A percentile compares a stretch with the other conserved stretches of the same genome.
These are phyloP conservation scores for Hymenochirus boettgeri DNA, from an alignment of 2,113 vertebrate species.

Conservation along the genomic window DNA sequence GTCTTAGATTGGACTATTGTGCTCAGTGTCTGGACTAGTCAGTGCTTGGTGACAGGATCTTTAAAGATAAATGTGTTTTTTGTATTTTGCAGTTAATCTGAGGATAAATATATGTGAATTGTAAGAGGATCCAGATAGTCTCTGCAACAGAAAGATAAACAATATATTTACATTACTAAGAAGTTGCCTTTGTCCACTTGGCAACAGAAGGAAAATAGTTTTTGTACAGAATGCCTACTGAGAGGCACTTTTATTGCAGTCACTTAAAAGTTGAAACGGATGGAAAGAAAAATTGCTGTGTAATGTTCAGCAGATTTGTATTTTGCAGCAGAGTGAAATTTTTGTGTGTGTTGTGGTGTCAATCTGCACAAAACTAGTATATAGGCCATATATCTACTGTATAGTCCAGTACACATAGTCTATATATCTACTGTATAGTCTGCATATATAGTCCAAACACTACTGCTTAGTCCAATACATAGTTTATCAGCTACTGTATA, in stretches of 20 bases:
- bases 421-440: too few species aligned
- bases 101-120: constrained; percentile 37
- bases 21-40: constrained; percentile 1
- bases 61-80: constrained; percentile 31
- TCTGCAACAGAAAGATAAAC: constrained; percentile 40
- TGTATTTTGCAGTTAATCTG: constrained; percentile 26
- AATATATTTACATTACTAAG: constrained; percentile 19
- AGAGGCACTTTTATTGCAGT: constrained; percentile 25
- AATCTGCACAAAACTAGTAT: too few species aligned
- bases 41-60: constrained; percentile 32
- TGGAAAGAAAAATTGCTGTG: constrained; percentile 12
- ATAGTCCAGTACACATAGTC: too few species aligned
- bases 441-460: too few species aligned
- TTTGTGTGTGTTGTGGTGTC: too few species aligned
- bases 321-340: too few species aligned
- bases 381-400: too few species aligned
- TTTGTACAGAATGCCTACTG: constrained; percentile 11
- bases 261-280: constrained; percentile 13
- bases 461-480: too few species aligned
- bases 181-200: constrained; percentile 20
- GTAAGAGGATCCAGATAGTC: constrained; percentile 29
- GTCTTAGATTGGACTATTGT: constrained; percentile 23
- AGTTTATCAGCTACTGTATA: too few species aligned
- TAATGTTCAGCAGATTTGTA: constrained; percentile 1
- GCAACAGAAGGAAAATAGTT: constrained; percentile 24